Conservation (phyloP, 2,888 invertebrate genomes). For the Apoderus coryli region DNA sequence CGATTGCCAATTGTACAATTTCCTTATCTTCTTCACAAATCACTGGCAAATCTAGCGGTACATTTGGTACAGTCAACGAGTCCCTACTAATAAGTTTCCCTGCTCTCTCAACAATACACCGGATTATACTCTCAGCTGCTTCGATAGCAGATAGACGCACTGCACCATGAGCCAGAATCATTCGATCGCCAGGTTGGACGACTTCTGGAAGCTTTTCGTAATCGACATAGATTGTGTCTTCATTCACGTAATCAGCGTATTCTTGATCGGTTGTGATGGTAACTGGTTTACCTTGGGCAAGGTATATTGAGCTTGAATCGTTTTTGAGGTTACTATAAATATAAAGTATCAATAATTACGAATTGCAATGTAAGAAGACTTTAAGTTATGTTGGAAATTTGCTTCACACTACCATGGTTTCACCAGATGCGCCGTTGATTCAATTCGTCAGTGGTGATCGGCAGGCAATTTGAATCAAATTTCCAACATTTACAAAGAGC, state of each 20-base stretch:
- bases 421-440: too few species aligned
- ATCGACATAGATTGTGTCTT: conserved; percentile 39
- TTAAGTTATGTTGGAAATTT: too few species aligned
- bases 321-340: conserved; percentile 31
- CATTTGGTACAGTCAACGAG: conserved; percentile 30
- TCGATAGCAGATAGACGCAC: conserved; percentile 59
- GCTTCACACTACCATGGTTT: too few species aligned
- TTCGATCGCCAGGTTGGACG: conserved; percentile 35
- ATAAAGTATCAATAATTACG: too few species aligned
- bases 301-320: conserved; percentile 16
- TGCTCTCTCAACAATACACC: conserved; percentile 37
- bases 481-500: too few species aligned
- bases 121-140: conserved; percentile 31
- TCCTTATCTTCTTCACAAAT: conserved; percentile 33
- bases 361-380: too few species aligned
- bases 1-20: conserved; percentile 44
- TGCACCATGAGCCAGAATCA: conserved; percentile 51
- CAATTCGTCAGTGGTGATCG: too few species aligned
- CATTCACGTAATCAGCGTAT: conserved; percentile 40
- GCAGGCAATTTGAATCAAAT: too few species aligned
- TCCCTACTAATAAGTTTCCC: conserved; percentile 39
- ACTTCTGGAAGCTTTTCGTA: conserved; percentile 37
- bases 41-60: conserved; percentile 32
- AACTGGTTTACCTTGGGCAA: conserved; percentile 28
- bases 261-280: conserved; percentile 37